Base-by-base conservation (phyloP, 2,888 invertebrate genomes). In the Eledone cirrhosa region DNA sequence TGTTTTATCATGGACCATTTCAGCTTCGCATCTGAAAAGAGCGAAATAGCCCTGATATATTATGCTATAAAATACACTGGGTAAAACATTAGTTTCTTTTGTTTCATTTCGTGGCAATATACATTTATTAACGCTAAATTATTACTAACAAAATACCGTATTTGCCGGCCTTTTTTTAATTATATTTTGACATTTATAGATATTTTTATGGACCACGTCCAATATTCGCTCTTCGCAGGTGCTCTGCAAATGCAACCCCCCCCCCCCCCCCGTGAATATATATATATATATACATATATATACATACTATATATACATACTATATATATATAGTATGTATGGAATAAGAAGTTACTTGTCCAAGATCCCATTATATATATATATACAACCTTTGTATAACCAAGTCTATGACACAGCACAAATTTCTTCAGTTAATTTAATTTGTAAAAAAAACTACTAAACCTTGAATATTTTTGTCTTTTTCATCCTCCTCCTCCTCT, bases 241-340 rank as follows among this genome's bases (percentile, higher is more conserved):
- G 19, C 2, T 2, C 5, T 74, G 41, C 31, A 11, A 13, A 16
- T 19, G 22, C 22, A 5, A 72, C 14, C 16, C n/a, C 31, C 14
- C 16, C n/a, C 13, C 14, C 16, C n/a, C 13, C 14, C 16, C 47
- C 16, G 16, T 31, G 4, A 11, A 3, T 75, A 14, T 13, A 8
- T 33, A 16, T 75, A 5, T 33, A 74, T 33, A 29, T 33, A 29
- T 33, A 74, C 19, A 24, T 33, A 29, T 33, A 29, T 33, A 29
- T 19, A 74, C 31, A 74, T 27, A 31, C 14, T 3, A 31, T 31
- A 31, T 75, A 31, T 48, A 19, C 24, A 75, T 74, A 27, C n/a
- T 33, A 74, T 75, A 27, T 75, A 75, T 75, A 27, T 75, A 75
- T n/a, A n/a, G n/a, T n/a, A n/a, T n/a, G n/a, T n/a, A n/a, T n/a